Evolutionary conservation across 64 coral and sea anemone species (phyloP).

Genomic region (Pachyseris speciosa): DNA sequence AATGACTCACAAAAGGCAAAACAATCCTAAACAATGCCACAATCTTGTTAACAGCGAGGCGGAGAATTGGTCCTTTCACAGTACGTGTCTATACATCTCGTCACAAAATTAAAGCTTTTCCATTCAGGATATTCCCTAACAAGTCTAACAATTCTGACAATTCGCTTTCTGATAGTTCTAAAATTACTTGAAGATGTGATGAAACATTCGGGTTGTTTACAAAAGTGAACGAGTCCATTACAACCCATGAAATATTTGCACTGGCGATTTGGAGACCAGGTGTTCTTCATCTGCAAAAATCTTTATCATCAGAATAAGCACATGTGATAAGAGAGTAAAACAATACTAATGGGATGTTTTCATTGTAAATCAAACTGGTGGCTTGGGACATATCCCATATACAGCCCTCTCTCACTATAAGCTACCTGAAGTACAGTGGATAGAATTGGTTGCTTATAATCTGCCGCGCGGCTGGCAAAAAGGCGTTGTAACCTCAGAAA

Average conservation of each 20-base stretch:
- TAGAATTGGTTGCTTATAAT: not conserved
- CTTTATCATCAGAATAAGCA: not conserved
- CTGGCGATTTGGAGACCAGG: not conserved
- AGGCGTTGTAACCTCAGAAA: not conserved
- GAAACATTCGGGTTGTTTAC: not conserved
- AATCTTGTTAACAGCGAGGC: not conserved
- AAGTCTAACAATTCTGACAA: too few species aligned
- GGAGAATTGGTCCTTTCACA: not conserved
- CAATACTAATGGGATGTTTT: not conserved
- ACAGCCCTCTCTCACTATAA: not conserved
- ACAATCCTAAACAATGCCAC: not conserved
- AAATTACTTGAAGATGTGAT: not conserved
- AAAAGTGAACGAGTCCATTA: not conserved
- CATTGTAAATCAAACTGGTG: not conserved
- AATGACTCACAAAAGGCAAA: not conserved
- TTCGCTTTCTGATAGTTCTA: too few species aligned
- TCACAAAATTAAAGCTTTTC: not conserved
- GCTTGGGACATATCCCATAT: not conserved
- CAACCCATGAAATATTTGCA: not conserved
- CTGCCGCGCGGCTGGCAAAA: not conserved
- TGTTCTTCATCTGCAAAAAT: slow-evolving; percentile 9
- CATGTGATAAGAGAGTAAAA: not conserved
- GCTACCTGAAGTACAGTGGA: not conserved
- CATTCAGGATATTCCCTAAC: not conserved
- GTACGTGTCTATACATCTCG: not conserved